A percentile compares a stretch with the other conserved stretches of the same genome.
These are phyloP conservation scores for Plodia interpunctella DNA, from an alignment of 1,140 invertebrate species.

Conservation along the genomic window DNA sequence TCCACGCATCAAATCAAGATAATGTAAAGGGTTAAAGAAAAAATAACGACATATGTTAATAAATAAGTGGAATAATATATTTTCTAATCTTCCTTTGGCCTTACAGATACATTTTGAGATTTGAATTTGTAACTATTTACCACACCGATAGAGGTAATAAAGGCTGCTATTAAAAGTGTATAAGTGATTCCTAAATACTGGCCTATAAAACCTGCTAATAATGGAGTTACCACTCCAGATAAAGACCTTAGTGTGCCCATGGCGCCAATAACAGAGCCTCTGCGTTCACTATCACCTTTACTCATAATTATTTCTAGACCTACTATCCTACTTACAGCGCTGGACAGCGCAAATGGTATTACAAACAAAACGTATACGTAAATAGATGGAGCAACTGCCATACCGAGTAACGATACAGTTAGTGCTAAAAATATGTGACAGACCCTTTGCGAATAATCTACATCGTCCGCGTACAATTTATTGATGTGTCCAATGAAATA, in stretches of 20 bases:
- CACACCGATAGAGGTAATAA: conserved; percentile 16
- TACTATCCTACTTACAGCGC: conserved; percentile 56
- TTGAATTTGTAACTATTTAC: conserved; percentile 16
- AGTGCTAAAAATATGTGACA: conserved; percentile 59
- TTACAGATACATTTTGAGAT: conserved; percentile 1
- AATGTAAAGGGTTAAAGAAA: not conserved
- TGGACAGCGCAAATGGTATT: conserved; percentile 53
- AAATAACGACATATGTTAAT: not conserved
- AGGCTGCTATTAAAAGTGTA: conserved; percentile 18
- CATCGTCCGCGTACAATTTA: conserved; percentile 52
- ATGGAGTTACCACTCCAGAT: conserved; percentile 59
- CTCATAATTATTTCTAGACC: conserved; percentile 62
- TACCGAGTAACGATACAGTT: conserved; percentile 44
- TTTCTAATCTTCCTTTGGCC: not conserved
- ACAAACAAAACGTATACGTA: conserved; percentile 52
- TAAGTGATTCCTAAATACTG: conserved; percentile 24
- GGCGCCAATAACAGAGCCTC: conserved; percentile 62
- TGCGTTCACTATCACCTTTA: conserved; percentile 48
- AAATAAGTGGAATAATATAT: not conserved
- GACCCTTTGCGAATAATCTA: conserved; percentile 43
- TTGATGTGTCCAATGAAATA: conserved; percentile 61
- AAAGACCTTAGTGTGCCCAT: conserved; percentile 64
- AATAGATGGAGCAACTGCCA: conserved; percentile 32
- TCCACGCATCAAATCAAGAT: too few species aligned
- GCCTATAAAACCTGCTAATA: conserved; percentile 43